Base-by-base conservation (phyloP, 2,113 vertebrate species). In the Zeus faber region DNA sequence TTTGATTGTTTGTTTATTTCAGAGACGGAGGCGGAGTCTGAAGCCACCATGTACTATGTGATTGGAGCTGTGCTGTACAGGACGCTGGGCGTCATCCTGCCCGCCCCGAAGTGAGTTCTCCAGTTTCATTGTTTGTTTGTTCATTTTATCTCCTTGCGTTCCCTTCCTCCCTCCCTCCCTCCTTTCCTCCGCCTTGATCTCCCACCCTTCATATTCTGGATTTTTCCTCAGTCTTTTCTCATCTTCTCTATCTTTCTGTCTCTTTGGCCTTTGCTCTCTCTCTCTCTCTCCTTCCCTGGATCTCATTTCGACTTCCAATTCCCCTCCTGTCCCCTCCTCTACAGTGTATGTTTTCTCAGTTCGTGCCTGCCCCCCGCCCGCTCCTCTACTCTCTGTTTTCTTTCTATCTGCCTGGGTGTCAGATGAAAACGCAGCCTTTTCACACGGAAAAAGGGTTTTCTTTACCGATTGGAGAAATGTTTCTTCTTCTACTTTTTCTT, bases 21-120 rank as follows among this genome's bases (percentile, higher is more conserved):
- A 97, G 95, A 95, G 67, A 82, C 35, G 0, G 95, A 90, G 52
- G 5, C 29, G 0, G 83, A 87, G 10, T 60, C 77, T 0, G 94
- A 91, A 62, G 20, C 73, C 6, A 91, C 89, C 1, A 74, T 93
- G 31, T 93, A 98, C 81, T 99, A 97, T 1, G 94, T 99, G 73
- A 96, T 98, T 1, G 97, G 97, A 72, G 92, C 95, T 37, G 90
- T 99, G 74, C 84, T 99, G 59, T 99, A 95, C 80, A 92, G 96
- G 67, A 98, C 97, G 0, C 80, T 99, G 44, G 93, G 93, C 20
- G 74, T 92, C 65, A 96, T 98, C 85, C 84, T 99, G 76, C 97
- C 97, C 1, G 86, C 92, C 3, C 94, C 95, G 25, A 91, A 87
- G 96, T 98, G 83, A 92, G 94, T 84, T 20, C 20, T 2, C 25